Evolutionary conservation across 1,140 invertebrate species (phyloP).

Genomic region (Cyclargus thomasi): DNA sequence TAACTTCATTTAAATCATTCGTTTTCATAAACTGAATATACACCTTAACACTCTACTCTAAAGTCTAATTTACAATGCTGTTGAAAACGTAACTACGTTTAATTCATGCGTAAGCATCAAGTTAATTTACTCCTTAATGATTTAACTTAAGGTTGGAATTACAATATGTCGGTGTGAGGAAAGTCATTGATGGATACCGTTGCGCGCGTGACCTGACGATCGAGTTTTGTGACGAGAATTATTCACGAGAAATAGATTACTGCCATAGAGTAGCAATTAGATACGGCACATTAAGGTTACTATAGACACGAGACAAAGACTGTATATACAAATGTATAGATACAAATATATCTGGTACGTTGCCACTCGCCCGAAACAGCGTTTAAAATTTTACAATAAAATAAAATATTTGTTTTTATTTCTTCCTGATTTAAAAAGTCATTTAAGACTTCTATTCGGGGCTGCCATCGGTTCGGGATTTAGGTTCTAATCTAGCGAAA

Average conservation of each 20-base stretch:
- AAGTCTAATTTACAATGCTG: neutral
- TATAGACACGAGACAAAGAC: neutral
- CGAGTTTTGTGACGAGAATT: conserved; percentile 10
- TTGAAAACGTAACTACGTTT: neutral
- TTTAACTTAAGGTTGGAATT: neutral
- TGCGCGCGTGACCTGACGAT: conserved; percentile 23
- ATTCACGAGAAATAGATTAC: conserved; percentile 13
- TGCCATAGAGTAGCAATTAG: neutral
- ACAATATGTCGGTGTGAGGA: neutral
- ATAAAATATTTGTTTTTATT: too few species aligned
- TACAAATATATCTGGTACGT: neutral
- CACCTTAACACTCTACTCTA: neutral
- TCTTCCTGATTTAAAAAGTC: too few species aligned
- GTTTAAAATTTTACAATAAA: too few species aligned
- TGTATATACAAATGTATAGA: neutral
- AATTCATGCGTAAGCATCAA: neutral
- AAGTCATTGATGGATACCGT: conserved; percentile 24
- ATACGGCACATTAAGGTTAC: neutral
- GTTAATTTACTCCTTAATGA: neutral
- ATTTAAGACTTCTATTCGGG: too few species aligned
- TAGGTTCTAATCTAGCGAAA: too few species aligned
- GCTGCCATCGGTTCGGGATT: too few species aligned
- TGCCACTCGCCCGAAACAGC: neutral
- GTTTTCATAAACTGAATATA: neutral
- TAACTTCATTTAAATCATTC: conserved; percentile 9